phyloP scores from a whole-genome alignment of 2,113 vertebrate species.

The Bujurquina vittata region DNA sequence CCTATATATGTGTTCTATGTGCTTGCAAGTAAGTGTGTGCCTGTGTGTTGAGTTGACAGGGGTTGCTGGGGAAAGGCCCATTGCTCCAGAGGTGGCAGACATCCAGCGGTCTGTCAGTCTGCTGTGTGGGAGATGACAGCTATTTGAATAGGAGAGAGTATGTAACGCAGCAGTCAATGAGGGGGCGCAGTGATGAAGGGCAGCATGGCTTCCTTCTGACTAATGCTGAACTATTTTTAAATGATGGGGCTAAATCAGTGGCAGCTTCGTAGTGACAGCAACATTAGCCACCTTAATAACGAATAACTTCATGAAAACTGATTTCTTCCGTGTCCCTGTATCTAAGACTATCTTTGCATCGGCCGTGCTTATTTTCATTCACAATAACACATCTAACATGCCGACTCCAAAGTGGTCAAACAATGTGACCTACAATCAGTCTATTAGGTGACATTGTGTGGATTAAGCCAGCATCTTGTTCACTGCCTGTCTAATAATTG shows the following conservation, averaged over 20 bases:
- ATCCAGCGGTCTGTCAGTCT: conserved; percentile 81
- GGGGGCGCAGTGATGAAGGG: conserved; percentile 60
- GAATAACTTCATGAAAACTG: conserved; percentile 56
- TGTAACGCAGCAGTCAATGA: conserved; percentile 65
- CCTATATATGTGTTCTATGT: conserved; percentile 63
- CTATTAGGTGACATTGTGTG: conserved; percentile 60
- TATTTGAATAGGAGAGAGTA: conserved; percentile 76
- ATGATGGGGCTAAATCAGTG: conserved; percentile 74
- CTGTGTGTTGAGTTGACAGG: conserved; percentile 71
- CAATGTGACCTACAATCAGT: conserved; percentile 66
- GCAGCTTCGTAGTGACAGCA: conserved; percentile 58
- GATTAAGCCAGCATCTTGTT: conserved; percentile 59
- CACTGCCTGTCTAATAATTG: conserved; percentile 71
- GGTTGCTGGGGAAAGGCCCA: conserved; percentile 73
- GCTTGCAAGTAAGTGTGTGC: conserved; percentile 41
- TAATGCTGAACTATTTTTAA: conserved; percentile 77
- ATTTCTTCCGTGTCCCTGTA: conserved; percentile 30
- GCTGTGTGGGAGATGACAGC: conserved; percentile 77
- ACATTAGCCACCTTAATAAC: conserved; percentile 44
- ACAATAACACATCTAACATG: conserved; percentile 42
- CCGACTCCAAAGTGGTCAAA: conserved; percentile 49
- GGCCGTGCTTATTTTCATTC: neutral
- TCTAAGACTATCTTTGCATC: neutral
- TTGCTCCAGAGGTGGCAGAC: conserved; percentile 69
- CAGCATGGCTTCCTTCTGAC: conserved; percentile 61